phyloP scores from a whole-genome alignment of 2,888 invertebrate genomes.

The Cylindroiulus punctatus region DNA sequence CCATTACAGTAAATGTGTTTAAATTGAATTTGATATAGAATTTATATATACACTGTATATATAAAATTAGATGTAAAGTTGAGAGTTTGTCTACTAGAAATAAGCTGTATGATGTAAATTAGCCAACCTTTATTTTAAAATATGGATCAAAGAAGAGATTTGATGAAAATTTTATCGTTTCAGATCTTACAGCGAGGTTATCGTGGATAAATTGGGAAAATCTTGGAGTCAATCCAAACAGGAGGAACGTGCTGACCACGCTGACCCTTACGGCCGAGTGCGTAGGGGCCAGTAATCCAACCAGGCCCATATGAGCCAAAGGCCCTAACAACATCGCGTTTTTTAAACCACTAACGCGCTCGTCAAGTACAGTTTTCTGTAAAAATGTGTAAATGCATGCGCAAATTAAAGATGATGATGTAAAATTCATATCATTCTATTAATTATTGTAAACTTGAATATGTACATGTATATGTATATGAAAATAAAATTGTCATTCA shows the following conservation, averaged over 20 bases:
- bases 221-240: conserved; percentile 90
- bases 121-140: too few species aligned
- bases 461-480: neutral
- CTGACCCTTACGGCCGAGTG: conserved; percentile 30
- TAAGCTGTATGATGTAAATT: too few species aligned
- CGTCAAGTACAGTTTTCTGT: neutral
- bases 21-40: too few species aligned
- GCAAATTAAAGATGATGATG: neutral
- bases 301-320: neutral
- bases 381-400: neutral
- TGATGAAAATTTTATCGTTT: neutral
- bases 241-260: conserved; percentile 78
- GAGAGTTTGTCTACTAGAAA: too few species aligned
- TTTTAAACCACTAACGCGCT: neutral
- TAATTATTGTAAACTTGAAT: neutral
- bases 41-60: too few species aligned
- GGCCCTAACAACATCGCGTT: neutral
- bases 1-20: too few species aligned
- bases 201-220: conserved; percentile 99
- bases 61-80: too few species aligned
- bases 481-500: neutral
- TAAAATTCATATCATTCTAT: neutral
- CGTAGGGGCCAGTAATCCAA: neutral
- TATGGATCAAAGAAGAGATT: neutral
- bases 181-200: conserved; percentile 94